Conservation (phyloP, 2,797 vertebrate genomes). For the Pangasius sanitwongsei region DNA sequence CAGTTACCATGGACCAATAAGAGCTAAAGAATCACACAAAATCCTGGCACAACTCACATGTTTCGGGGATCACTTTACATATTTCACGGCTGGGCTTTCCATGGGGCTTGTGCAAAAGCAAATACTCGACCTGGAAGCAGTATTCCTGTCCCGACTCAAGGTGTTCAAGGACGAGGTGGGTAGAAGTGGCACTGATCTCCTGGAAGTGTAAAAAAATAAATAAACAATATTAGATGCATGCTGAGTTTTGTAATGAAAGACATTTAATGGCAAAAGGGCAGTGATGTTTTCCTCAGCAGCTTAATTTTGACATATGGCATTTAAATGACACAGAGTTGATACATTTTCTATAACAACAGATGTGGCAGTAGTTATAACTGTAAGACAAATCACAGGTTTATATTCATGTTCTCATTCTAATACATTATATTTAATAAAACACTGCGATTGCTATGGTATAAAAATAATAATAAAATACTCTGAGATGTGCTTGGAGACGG, state of each 20-base stretch:
- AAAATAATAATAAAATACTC: background rate
- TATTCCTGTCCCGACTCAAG: slow-evolving; percentile 43
- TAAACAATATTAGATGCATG: background rate
- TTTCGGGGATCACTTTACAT: slow-evolving; percentile 38
- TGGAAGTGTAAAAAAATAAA: background rate
- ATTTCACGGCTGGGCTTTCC: slow-evolving; percentile 30
- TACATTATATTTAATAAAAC: background rate
- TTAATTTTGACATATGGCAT: background rate
- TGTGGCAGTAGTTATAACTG: background rate
- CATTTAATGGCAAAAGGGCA: background rate
- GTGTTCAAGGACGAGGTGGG: background rate
- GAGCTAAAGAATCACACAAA: background rate
- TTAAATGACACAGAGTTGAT: background rate
- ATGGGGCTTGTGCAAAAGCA: background rate
- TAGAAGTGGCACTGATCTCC: background rate
- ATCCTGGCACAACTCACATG: slow-evolving; percentile 31
- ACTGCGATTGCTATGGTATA: background rate
- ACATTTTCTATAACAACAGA: background rate
- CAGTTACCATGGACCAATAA: background rate
- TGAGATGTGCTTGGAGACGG: background rate
- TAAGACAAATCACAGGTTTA: background rate
- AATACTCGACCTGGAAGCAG: slow-evolving; percentile 49
- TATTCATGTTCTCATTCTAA: background rate
- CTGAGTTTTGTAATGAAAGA: background rate
- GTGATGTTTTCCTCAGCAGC: background rate